These are phyloP conservation scores for Brachionus rubens DNA, from an alignment of 1,140 invertebrate species.

Conservation along the genomic window DNA sequence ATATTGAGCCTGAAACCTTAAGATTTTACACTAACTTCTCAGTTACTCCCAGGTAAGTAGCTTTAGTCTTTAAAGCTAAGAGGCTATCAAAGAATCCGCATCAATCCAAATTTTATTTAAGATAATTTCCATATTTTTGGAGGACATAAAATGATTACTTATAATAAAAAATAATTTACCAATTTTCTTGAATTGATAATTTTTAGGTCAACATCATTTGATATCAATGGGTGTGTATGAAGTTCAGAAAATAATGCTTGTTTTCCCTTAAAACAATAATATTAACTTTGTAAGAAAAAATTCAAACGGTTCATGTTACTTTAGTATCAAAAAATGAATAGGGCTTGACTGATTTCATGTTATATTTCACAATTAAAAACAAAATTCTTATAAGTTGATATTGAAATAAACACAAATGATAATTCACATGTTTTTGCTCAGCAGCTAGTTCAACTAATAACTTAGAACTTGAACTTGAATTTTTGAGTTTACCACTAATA, in stretches of 20 bases:
- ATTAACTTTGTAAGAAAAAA: neutral
- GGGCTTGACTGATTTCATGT: conserved; percentile 71
- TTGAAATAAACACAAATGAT: conserved; percentile 73
- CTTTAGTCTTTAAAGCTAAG: too few species aligned
- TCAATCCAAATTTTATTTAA: too few species aligned
- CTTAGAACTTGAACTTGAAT: conserved; percentile 47
- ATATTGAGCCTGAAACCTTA: too few species aligned
- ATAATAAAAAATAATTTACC: too few species aligned
- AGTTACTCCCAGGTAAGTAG: too few species aligned
- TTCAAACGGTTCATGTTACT: conserved; percentile 58
- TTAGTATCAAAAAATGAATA: conserved; percentile 72
- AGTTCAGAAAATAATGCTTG: conserved; percentile 29
- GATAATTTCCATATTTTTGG: too few species aligned
- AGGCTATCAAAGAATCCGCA: too few species aligned
- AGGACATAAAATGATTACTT: too few species aligned
- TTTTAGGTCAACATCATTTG: conserved; percentile 45
- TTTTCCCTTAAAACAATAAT: neutral
- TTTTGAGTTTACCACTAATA: conserved; percentile 20
- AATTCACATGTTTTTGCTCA: conserved; percentile 71
- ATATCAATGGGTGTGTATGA: conserved; percentile 35
- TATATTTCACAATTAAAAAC: conserved; percentile 74
- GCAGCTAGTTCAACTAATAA: conserved; percentile 71
- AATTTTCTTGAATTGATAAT: conserved; percentile 43
- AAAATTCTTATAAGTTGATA: conserved; percentile 72
- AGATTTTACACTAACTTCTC: too few species aligned